phyloP scores from a whole-genome alignment of 1,140 invertebrate species.

The Psix sp. region DNA sequence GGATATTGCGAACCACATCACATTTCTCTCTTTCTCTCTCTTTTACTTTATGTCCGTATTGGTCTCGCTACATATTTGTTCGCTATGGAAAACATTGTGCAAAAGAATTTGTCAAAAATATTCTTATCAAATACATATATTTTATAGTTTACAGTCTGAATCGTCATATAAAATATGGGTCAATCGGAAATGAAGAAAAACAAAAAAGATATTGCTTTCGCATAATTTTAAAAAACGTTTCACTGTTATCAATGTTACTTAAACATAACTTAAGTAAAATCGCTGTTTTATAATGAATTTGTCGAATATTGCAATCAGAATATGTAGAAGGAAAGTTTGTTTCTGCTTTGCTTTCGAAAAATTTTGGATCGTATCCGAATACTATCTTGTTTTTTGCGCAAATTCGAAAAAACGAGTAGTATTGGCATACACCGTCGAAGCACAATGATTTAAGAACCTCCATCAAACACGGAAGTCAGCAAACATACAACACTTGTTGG shows the following conservation, averaged over 20 bases:
- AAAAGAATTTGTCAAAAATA: conserved; percentile 11
- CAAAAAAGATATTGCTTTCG: background rate
- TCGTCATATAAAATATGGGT: conserved; percentile 4
- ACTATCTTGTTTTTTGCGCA: conserved; percentile 24
- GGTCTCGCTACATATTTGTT: conserved; percentile 10
- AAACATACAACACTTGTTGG: conserved; percentile 22
- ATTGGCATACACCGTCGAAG: conserved; percentile 32
- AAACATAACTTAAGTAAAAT: conserved; percentile 33
- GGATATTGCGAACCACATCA: conserved; percentile 32
- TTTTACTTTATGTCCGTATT: background rate
- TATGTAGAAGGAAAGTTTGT: conserved; percentile 3
- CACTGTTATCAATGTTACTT: conserved; percentile 24
- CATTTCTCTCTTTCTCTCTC: background rate
- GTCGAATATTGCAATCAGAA: conserved; percentile 28
- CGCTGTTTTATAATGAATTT: conserved; percentile 20
- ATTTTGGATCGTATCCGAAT: conserved; percentile 19
- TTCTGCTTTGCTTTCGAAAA: background rate
- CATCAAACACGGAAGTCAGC: conserved; percentile 7
- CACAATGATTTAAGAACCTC: conserved; percentile 39
- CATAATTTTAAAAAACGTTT: conserved; percentile 11
- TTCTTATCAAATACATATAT: conserved; percentile 7
- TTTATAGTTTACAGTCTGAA: conserved; percentile 9
- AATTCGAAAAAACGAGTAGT: conserved; percentile 24
- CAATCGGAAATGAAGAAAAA: conserved; percentile 8
- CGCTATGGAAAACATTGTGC: conserved; percentile 39